Conservation (phyloP, 2,888 invertebrate genomes). For the Tetrapedia diversipes region DNA sequence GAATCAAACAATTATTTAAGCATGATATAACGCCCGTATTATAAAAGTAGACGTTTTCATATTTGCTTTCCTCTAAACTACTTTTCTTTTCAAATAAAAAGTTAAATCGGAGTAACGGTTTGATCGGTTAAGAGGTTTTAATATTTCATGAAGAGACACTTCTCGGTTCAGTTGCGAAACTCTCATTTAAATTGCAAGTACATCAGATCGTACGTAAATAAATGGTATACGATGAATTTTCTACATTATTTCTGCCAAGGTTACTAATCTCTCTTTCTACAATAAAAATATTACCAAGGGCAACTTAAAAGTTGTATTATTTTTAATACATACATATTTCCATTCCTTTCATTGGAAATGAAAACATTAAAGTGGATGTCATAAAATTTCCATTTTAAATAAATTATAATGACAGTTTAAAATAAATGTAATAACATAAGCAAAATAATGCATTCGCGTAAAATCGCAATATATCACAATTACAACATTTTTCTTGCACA, state of each 20-base stretch:
- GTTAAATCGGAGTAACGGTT: not conserved
- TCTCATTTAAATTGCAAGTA: conserved; percentile 59
- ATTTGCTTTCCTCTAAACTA: not conserved
- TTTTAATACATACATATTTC: not conserved
- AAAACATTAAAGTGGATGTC: not conserved
- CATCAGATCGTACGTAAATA: conserved; percentile 7
- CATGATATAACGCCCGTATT: not conserved
- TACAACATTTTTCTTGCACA: not conserved
- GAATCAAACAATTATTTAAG: conserved; percentile 1
- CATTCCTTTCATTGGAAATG: not conserved
- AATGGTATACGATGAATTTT: conserved; percentile 24
- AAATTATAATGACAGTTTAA: conserved; percentile 14
- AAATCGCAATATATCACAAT: conserved; percentile 10
- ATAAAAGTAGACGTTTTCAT: not conserved
- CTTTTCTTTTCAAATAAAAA: not conserved
- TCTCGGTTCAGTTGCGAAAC: conserved; percentile 3
- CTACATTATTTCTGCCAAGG: not conserved
- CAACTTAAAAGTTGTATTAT: not conserved
- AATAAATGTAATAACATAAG: conserved; percentile 11
- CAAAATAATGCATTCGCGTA: conserved; percentile 1
- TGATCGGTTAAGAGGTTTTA: conserved; percentile 42
- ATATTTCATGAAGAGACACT: conserved; percentile 59
- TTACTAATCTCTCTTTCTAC: not conserved
- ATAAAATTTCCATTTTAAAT: conserved; percentile 1
- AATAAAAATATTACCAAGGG: not conserved